These are phyloP conservation scores for Lycia hirtaria DNA, from an alignment of 2,888 invertebrate genomes.

Conservation along the genomic window DNA sequence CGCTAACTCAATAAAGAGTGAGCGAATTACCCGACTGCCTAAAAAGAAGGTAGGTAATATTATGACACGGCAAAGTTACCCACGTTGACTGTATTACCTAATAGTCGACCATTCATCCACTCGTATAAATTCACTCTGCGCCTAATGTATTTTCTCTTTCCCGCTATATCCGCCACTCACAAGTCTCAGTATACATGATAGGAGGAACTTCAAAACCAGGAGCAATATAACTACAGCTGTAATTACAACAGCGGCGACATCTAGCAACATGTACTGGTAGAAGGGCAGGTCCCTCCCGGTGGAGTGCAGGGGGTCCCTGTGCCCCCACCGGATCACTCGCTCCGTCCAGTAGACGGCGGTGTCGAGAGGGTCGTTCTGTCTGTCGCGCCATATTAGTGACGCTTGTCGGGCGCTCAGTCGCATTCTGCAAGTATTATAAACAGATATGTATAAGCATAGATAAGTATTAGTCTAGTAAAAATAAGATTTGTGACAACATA, in stretches of 20 bases:
- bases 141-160: slow-evolving; percentile 71
- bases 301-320: slow-evolving; percentile 62
- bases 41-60: no score
- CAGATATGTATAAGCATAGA: slow-evolving; percentile 1
- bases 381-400: slow-evolving; percentile 82
- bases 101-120: no score
- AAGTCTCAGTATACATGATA: slow-evolving; percentile 55
- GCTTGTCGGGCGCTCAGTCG: slow-evolving; percentile 70
- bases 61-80: no score
- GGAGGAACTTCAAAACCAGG: slow-evolving; percentile 50
- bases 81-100: no score
- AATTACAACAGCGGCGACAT: slow-evolving; percentile 62
- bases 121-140: no score
- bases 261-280: slow-evolving; percentile 64
- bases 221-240: slow-evolving; percentile 51
- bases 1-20: no score
- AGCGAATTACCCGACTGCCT: no score
- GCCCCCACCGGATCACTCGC: slow-evolving; percentile 79
- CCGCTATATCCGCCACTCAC: slow-evolving; percentile 51
- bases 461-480: not conserved
- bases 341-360: slow-evolving; percentile 86
- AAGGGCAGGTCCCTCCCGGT: slow-evolving; percentile 62
- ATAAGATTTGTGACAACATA: no score
- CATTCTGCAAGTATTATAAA: slow-evolving; percentile 62
- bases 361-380: slow-evolving; percentile 80